These are phyloP conservation scores for Rhagoletis zephyria DNA, from an alignment of 1,140 invertebrate species.

Conservation along the genomic window DNA sequence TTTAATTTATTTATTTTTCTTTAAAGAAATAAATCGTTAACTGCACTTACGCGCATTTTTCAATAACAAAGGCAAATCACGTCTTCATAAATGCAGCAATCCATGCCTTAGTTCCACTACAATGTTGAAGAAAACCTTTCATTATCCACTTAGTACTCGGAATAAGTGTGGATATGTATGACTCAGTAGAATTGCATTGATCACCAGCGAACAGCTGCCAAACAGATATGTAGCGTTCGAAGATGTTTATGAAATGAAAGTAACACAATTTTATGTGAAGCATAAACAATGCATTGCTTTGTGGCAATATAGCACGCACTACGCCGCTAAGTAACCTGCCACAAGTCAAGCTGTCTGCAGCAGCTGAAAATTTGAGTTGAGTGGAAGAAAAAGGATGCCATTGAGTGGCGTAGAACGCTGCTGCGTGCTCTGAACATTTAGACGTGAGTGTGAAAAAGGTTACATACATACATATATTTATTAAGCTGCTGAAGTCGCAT, in stretches of 20 bases:
- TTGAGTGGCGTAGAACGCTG: background rate
- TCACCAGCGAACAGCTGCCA: background rate
- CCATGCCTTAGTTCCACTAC: background rate
- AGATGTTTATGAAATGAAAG: background rate
- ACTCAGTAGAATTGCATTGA: background rate
- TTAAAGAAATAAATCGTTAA: too few relatives aligned
- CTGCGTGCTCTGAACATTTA: constrained; percentile 24
- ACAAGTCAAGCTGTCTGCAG: background rate
- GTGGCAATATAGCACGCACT: constrained; percentile 15
- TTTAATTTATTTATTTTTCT: too few relatives aligned
- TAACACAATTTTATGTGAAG: constrained; percentile 18
- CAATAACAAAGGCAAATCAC: background rate
- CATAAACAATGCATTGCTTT: constrained; percentile 31
- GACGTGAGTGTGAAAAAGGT: constrained; percentile 51
- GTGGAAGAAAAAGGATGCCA: constrained; percentile 2
- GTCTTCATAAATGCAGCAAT: background rate
- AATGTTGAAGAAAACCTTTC: constrained; percentile 14
- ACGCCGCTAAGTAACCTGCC: background rate
- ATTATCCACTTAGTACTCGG: constrained; percentile 42
- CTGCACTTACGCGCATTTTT: background rate
- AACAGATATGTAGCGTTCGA: background rate
- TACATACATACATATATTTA: background rate
- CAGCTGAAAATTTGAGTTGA: background rate
- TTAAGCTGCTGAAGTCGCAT: background rate
- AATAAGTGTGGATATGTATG: constrained; percentile 4